phyloP scores from a whole-genome alignment of 2,888 invertebrate genomes.

The Sclerodermus sp. region DNA sequence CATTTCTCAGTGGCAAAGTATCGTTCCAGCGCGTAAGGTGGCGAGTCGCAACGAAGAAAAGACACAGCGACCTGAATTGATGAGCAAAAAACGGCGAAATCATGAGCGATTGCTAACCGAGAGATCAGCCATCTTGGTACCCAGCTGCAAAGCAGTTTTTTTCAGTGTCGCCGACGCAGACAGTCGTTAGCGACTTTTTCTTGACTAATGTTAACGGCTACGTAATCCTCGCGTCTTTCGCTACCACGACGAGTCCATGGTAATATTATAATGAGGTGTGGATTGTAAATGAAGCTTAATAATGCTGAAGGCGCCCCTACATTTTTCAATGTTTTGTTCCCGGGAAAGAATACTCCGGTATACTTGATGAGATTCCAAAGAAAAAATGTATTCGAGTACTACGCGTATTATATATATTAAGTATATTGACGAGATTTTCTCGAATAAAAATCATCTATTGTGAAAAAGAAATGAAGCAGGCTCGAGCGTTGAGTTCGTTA shows the following conservation, averaged over 20 bases:
- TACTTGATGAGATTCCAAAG: too few species aligned
- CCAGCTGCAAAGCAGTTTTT: constrained; percentile 32
- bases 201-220: constrained; percentile 38
- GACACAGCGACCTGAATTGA: constrained; percentile 36
- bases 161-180: constrained; percentile 36
- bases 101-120: constrained; percentile 36
- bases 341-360: too few species aligned
- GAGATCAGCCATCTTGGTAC: constrained; percentile 17
- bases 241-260: constrained; percentile 13
- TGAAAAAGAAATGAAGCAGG: too few species aligned
- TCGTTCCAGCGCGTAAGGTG: too few species aligned
- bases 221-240: constrained; percentile 10
- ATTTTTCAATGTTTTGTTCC: constrained; percentile 38
- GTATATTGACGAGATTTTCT: too few species aligned
- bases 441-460: too few species aligned
- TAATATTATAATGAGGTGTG: constrained; percentile 51
- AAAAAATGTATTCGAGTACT: too few species aligned
- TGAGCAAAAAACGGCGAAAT: constrained; percentile 46
- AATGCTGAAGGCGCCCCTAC: constrained; percentile 37
- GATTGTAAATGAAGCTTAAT: constrained; percentile 54
- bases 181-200: constrained; percentile 49
- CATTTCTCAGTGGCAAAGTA: too few species aligned
- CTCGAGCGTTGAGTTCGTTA: constrained; percentile 27
- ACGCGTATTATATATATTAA: too few species aligned
- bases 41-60: background rate